These are phyloP conservation scores for Molanna angustata DNA, from an alignment of 2,888 invertebrate species.

Conservation along the genomic window DNA sequence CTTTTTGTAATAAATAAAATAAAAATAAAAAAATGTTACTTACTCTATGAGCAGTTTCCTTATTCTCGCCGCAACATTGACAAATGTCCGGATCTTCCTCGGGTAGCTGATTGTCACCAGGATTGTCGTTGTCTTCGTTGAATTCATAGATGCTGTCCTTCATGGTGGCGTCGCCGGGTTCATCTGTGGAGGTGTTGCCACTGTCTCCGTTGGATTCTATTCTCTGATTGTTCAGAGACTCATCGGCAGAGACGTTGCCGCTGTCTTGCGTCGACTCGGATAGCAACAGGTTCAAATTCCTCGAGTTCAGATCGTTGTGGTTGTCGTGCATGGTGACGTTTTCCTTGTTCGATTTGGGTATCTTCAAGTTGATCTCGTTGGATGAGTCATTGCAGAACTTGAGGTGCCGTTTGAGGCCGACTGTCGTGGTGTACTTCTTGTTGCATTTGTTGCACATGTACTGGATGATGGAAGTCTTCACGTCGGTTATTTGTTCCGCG, in stretches of 20 bases:
- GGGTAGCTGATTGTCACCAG: not conserved
- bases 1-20: too few relatives aligned
- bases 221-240: not conserved
- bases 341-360: slow-evolving; percentile 1
- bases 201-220: not conserved
- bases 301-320: slow-evolving; percentile 22
- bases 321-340: slow-evolving; percentile 12
- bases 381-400: slow-evolving; percentile 23
- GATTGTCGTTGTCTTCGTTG: slow-evolving; percentile 19
- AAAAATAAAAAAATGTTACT: not conserved
- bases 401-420: slow-evolving; percentile 26
- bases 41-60: slow-evolving; percentile 26
- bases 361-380: slow-evolving; percentile 15
- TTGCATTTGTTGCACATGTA: slow-evolving; percentile 30
- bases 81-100: slow-evolving; percentile 11
- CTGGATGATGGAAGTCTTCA: slow-evolving; percentile 24
- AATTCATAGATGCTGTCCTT: slow-evolving; percentile 25
- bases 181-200: not conserved
- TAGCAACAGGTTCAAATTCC: slow-evolving; percentile 19
- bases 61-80: slow-evolving; percentile 29
- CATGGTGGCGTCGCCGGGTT: not conserved
- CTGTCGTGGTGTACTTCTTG: slow-evolving; percentile 22
- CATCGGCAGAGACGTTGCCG: slow-evolving; percentile 6
- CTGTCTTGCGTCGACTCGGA: not conserved
- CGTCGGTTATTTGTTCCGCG: slow-evolving; percentile 17